Conservation (phyloP, 2,113 vertebrate species). For the Bufo bufo region DNA sequence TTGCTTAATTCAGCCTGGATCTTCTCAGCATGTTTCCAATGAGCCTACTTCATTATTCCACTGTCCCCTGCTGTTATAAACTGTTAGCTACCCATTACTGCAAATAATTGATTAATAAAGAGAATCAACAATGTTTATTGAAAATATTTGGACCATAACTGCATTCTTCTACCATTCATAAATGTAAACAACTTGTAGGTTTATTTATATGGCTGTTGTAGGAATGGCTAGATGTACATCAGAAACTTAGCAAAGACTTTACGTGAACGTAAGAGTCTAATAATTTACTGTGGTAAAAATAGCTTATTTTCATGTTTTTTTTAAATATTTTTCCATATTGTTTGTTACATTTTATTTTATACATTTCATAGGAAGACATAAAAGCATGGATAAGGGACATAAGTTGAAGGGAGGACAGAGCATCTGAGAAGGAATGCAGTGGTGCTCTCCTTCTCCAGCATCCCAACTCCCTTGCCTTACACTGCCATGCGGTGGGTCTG, state of each 20-base stretch:
- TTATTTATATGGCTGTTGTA: not conserved
- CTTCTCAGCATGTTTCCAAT: constrained; percentile 29
- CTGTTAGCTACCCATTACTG: constrained; percentile 35
- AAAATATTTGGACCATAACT: not conserved
- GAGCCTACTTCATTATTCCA: constrained; percentile 21
- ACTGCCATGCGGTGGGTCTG: too few relatives aligned
- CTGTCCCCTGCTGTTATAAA: constrained; percentile 46
- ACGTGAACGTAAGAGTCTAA: not conserved
- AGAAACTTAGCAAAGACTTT: not conserved
- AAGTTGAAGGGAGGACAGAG: too few relatives aligned
- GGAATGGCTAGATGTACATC: not conserved
- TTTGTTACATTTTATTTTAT: too few relatives aligned
- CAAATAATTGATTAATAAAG: constrained; percentile 20
- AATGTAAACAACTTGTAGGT: not conserved
- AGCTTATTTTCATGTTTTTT: too few relatives aligned
- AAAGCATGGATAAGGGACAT: too few relatives aligned
- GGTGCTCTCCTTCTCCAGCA: too few relatives aligned
- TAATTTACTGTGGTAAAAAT: too few relatives aligned
- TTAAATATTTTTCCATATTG: too few relatives aligned
- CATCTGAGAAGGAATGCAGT: too few relatives aligned
- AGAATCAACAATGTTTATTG: not conserved
- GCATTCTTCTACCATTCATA: not conserved
- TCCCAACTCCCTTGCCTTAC: too few relatives aligned
- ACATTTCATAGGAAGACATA: too few relatives aligned
- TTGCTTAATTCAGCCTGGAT: constrained; percentile 22